Conservation (phyloP, 2,888 invertebrate genomes). For the Suillia variegata region DNA sequence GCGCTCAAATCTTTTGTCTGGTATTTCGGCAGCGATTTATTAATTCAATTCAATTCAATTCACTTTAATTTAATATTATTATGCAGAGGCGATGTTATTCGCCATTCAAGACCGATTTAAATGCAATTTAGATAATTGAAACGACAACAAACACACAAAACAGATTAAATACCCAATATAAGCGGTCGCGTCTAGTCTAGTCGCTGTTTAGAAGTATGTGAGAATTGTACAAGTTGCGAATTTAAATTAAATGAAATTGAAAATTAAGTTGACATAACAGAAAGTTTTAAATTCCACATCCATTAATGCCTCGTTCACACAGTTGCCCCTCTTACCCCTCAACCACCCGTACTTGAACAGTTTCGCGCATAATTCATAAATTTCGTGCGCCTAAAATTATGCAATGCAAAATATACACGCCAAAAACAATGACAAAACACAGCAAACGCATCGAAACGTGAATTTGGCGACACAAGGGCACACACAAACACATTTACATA, state of each 20-base stretch:
- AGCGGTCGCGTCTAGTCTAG: neutral
- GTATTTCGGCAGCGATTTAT: neutral
- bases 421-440: too few relatives aligned
- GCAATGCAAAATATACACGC: neutral
- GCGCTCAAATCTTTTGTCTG: neutral
- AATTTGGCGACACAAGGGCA: neutral
- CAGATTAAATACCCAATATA: neutral
- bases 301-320: too few relatives aligned
- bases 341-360: too few relatives aligned
- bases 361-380: too few relatives aligned
- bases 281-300: too few relatives aligned
- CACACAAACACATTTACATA: too few relatives aligned
- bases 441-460: neutral
- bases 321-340: too few relatives aligned
- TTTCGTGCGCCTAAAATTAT: neutral
- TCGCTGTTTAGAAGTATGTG: neutral
- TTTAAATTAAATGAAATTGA: too few relatives aligned
- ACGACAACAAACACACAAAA: neutral
- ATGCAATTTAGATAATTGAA: neutral
- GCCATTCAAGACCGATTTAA: neutral
- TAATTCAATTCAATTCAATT: slow-evolving; percentile 3
- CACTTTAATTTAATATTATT: neutral
- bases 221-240: too few relatives aligned
- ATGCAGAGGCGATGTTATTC: too few relatives aligned
- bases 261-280: too few relatives aligned